phyloP scores from a whole-genome alignment of 2,888 invertebrate genomes.

The Aphrophora alni region DNA sequence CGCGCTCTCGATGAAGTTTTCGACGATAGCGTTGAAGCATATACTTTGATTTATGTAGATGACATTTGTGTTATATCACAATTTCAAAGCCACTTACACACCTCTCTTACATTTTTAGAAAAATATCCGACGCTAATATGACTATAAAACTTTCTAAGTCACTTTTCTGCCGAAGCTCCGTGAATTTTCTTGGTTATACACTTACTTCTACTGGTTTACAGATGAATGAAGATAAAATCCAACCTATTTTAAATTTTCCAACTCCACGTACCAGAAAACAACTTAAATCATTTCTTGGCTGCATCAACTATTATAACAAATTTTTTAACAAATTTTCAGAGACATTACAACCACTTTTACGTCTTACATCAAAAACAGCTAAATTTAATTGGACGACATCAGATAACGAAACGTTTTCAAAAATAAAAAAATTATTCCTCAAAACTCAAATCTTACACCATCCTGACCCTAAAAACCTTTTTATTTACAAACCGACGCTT shows the following conservation, averaged over 20 bases:
- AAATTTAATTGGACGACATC: slow-evolving; percentile 15
- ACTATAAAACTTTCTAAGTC: slow-evolving; percentile 13
- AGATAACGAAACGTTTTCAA: not conserved
- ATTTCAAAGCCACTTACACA: not conserved
- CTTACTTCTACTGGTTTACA: not conserved
- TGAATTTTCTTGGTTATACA: not conserved
- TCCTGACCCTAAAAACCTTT: not conserved
- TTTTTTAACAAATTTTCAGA: slow-evolving; percentile 10
- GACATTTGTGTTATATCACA: slow-evolving; percentile 10
- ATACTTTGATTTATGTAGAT: slow-evolving; percentile 17
- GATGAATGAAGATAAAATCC: slow-evolving; percentile 10
- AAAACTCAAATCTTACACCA: not conserved
- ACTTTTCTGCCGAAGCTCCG: not conserved
- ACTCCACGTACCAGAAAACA: not conserved
- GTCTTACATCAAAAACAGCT: not conserved
- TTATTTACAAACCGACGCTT: slow-evolving; percentile 14
- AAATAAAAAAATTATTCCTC: not conserved
- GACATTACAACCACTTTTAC: not conserved
- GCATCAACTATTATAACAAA: slow-evolving; percentile 24
- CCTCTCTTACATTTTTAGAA: not conserved
- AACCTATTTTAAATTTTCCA: slow-evolving; percentile 12
- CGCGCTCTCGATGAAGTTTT: slow-evolving; percentile 11
- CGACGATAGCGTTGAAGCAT: not conserved
- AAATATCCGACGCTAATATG: slow-evolving; percentile 14
- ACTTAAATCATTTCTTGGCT: slow-evolving; percentile 14